Base-by-base conservation (phyloP, 1,140 invertebrate species). In the Dendrolimus kikuchii region DNA sequence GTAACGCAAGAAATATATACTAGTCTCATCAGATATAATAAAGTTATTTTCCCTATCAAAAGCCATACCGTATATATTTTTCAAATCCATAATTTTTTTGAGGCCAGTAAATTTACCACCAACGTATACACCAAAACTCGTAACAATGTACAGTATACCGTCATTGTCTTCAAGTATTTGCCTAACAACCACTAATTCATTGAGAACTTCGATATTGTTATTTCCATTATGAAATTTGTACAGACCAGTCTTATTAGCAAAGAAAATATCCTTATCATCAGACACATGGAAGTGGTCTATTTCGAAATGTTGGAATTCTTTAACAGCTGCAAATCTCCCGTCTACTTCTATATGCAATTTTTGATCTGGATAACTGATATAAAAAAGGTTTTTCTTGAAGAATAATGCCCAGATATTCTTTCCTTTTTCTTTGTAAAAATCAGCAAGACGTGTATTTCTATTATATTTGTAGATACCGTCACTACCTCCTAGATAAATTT, bases 381-480 rank as follows among this genome's bases (percentile, higher is more conserved):
- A 81, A 43, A 79, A 83, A 4, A 81, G 39, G 38, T 76, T 75
- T 40, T 49, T 60, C 43, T 60, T 76, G 40, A 62, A 71, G 50
- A 71, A 83, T 6, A 83, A 40, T 1, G 66, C 55, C 77, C 76
- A 79, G n/a, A 83, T 68, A 38, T 83, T 79, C 4, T 59, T 68
- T 0, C 66, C 68, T 47, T 70, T 60, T 59, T 77, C 72, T 54
- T 66, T 72, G 38, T 76, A 79, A 38, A 62, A 64, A 60, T 79
- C 72, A 5, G 74, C 68, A 54, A 74, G 51, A 64, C 65, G 74
- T 0, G 74, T 83, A 2, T 69, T 43, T 64, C 75, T 68, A 36
- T 80, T 76, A 36, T 71, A 83, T 65, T 73, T 81, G 46, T 75
- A 83, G 8, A 83, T 81, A 2, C 80, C 80, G 38, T 80, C 71